phyloP scores from a whole-genome alignment of 2,888 invertebrate genomes.

The Diarsia rubi region DNA sequence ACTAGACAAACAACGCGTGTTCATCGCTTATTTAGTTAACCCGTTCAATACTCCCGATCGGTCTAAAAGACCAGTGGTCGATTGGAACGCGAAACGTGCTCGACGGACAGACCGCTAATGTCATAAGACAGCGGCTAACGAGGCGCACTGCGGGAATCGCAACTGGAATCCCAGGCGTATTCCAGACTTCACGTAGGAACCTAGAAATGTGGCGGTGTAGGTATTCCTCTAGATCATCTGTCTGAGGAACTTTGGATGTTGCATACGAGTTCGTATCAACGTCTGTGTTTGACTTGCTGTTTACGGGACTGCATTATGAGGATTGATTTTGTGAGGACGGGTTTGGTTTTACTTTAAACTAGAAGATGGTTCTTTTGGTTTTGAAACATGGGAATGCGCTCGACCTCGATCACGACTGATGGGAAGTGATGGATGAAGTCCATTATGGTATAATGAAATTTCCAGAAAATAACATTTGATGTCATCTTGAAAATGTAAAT shows the following conservation, averaged over 20 bases:
- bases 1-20: slow-evolving; percentile 33
- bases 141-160: slow-evolving; percentile 77
- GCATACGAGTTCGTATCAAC: slow-evolving; percentile 23
- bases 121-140: slow-evolving; percentile 84
- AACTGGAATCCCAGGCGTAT: slow-evolving; percentile 64
- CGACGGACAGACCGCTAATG: slow-evolving; percentile 78
- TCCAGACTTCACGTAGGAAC: slow-evolving; percentile 41
- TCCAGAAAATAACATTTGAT: too few relatives aligned
- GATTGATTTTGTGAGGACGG: slow-evolving; percentile 21
- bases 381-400: too few relatives aligned
- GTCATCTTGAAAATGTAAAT: too few relatives aligned
- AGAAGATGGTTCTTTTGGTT: too few relatives aligned
- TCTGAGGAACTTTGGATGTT: slow-evolving; percentile 53
- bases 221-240: slow-evolving; percentile 47
- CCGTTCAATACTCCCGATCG: slow-evolving; percentile 58
- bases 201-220: slow-evolving; percentile 34
- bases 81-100: slow-evolving; percentile 64
- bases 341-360: too few relatives aligned
- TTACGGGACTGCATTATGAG: slow-evolving; percentile 4
- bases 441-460: too few relatives aligned
- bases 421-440: too few relatives aligned
- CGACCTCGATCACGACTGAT: too few relatives aligned
- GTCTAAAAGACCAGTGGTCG: slow-evolving; percentile 66
- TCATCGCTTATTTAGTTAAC: slow-evolving; percentile 58
- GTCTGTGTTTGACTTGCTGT: slow-evolving; percentile 40